Conservation (phyloP, 2,888 invertebrate species). For the Maniola hyperantus region DNA sequence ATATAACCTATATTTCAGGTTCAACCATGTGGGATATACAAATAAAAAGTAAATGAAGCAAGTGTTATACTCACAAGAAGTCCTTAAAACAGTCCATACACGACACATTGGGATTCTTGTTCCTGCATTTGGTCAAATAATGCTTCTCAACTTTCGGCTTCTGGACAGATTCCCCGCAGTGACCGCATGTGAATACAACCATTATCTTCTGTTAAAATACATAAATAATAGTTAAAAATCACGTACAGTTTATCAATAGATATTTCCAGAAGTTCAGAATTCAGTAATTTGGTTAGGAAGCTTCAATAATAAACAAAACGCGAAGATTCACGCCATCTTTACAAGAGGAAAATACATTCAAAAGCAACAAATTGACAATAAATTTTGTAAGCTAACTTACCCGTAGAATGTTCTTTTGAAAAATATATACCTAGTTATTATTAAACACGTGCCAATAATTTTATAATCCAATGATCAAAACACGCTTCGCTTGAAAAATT, state of each 20-base stretch:
- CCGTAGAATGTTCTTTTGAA: conserved; percentile 5
- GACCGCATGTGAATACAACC: conserved; percentile 97
- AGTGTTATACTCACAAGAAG: conserved; percentile 84
- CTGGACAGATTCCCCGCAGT: conserved; percentile 95
- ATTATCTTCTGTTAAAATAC: conserved; percentile 70
- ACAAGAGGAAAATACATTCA: too few species aligned
- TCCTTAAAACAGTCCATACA: conserved; percentile 98
- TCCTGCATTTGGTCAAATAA: conserved; percentile 88
- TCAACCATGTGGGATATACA: not conserved
- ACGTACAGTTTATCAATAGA: not conserved
- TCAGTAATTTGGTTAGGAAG: not conserved
- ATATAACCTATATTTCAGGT: conserved; percentile 8
- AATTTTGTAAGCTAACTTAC: not conserved
- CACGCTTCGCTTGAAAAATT: not conserved
- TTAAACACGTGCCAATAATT: conserved; percentile 9
- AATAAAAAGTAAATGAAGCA: not conserved
- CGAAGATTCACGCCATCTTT: conserved; percentile 20
- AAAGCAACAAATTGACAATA: not conserved
- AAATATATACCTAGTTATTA: not conserved
- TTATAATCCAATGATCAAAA: not conserved
- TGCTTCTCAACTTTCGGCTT: conserved; percentile 97
- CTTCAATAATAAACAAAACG: not conserved
- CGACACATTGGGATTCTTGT: conserved; percentile 86
- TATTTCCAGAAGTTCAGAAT: too few species aligned
- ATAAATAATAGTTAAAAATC: not conserved